phyloP scores from a whole-genome alignment of 2,113 vertebrate genomes.

The Leuciscus idus region DNA sequence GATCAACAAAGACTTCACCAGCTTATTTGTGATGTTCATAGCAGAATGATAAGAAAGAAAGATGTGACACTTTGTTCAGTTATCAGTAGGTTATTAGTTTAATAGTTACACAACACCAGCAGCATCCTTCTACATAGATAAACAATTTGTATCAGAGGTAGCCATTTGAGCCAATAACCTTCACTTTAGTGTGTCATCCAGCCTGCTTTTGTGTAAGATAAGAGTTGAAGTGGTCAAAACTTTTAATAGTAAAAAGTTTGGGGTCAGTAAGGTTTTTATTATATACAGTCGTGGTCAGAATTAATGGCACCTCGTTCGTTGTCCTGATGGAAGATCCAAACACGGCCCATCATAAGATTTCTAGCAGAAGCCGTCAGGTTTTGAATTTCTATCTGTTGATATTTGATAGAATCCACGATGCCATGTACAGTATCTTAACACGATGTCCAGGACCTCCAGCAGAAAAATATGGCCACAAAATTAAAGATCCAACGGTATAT shows the following conservation, averaged over 20 bases:
- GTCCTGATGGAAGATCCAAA: too few relatives aligned
- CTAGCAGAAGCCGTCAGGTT: too few relatives aligned
- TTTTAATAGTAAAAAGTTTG: background rate
- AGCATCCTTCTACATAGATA: background rate
- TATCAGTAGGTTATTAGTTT: background rate
- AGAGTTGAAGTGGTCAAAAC: background rate
- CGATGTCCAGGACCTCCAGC: too few relatives aligned
- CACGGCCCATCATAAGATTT: too few relatives aligned
- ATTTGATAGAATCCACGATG: too few relatives aligned
- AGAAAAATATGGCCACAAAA: too few relatives aligned
- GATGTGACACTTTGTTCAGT: constrained; percentile 1
- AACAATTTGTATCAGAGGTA: background rate
- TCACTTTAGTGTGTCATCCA: background rate
- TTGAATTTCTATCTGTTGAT: too few relatives aligned
- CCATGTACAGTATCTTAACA: too few relatives aligned
- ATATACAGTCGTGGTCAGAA: too few relatives aligned
- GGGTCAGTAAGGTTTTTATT: background rate
- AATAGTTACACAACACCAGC: background rate
- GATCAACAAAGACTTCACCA: background rate
- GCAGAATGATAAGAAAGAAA: constrained; percentile 10
- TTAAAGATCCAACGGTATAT: too few relatives aligned
- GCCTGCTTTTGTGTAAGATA: background rate
- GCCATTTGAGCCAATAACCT: background rate
- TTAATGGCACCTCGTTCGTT: too few relatives aligned
- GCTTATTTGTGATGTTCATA: background rate